Evolutionary conservation across 1,140 invertebrate genomes (phyloP).

Genomic region (Drosophila pectinifera): DNA sequence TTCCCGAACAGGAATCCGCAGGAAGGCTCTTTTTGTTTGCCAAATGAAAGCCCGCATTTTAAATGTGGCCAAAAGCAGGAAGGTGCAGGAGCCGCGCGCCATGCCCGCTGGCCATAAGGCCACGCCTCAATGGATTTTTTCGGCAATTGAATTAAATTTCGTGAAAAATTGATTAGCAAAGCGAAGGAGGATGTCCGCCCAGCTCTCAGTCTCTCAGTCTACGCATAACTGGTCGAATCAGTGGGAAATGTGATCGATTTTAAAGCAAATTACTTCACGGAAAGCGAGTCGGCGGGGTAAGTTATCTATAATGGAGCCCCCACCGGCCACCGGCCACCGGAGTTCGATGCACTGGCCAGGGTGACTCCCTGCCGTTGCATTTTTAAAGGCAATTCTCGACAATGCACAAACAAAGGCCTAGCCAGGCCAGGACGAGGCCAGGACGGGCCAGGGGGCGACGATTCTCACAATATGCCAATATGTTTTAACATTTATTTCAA

Average conservation of each 20-base stretch:
- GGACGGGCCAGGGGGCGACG: slow-evolving; percentile 7
- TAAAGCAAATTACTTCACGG: neutral
- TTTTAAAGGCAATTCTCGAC: slow-evolving; percentile 71
- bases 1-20: slow-evolving; percentile 31
- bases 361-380: slow-evolving; percentile 44
- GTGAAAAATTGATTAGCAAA: slow-evolving; percentile 82
- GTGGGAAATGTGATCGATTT: neutral
- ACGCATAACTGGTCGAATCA: neutral
- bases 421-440: neutral
- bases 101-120: slow-evolving; percentile 57
- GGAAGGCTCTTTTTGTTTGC: slow-evolving; percentile 53
- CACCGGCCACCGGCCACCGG: neutral
- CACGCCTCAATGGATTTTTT: slow-evolving; percentile 84
- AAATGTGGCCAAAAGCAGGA: slow-evolving; percentile 64
- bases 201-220: too few relatives aligned
- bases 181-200: neutral
- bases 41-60: slow-evolving; percentile 78
- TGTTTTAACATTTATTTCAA: slow-evolving; percentile 84
- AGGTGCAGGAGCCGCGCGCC: neutral
- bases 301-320: neutral
- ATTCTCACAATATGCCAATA: slow-evolving; percentile 81
- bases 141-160: slow-evolving; percentile 85
- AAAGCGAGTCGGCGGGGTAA: neutral
- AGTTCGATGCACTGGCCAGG: neutral
- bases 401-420: slow-evolving; percentile 57